Evolutionary conservation across 2,113 vertebrate species (phyloP), one percentile per base, ranked within the genome.

Genomic region (Cyprinodon brontotheroides): DNA sequence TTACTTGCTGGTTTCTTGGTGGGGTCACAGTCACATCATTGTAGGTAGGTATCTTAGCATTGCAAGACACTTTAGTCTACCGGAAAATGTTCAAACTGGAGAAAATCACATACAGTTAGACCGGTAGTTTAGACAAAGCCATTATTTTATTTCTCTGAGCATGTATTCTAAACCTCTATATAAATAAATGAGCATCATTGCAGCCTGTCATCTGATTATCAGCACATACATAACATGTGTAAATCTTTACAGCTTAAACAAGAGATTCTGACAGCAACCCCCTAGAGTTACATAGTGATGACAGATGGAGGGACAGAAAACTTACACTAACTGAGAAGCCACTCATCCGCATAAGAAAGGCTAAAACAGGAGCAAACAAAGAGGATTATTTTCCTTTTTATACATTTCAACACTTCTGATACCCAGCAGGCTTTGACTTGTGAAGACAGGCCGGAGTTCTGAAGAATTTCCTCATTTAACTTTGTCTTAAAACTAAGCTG

Each of bases 401-500:
- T 53, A 50, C 72, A 66, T 82, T 50, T 79, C 65, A 70, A 65
- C 84, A 45, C 62, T 85, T 63, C 39, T 43, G 38, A 71, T 45
- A 22, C 71, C 62, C 79, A 0, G 77, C 87, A 17, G 78, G 91
- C 86, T 77, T 64, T 57, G 82, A 86, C 88, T 82, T 86, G 86
- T 82, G 62, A 80, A 61, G 73, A 68, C 86, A 80, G 67, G 77
- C 80, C 78, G 72, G 65, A 47, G 69, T 84, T 86, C 77, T 72
- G 75, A 80, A 85, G 76, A 90, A 91, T 82, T 87, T 68, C 80
- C 74, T 78, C 20, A 81, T 91, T 87, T 79, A 72, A n/a, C 17
- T 68, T 82, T 70, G 72, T 84, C 80, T 37, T 9, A 73, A 83
- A 7, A 70, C 69, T 70, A 20, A 74, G 72, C 69, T 80, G 70